phyloP scores from a whole-genome alignment of 2,797 vertebrate genomes.

The Parotocinclus haroldoi region DNA sequence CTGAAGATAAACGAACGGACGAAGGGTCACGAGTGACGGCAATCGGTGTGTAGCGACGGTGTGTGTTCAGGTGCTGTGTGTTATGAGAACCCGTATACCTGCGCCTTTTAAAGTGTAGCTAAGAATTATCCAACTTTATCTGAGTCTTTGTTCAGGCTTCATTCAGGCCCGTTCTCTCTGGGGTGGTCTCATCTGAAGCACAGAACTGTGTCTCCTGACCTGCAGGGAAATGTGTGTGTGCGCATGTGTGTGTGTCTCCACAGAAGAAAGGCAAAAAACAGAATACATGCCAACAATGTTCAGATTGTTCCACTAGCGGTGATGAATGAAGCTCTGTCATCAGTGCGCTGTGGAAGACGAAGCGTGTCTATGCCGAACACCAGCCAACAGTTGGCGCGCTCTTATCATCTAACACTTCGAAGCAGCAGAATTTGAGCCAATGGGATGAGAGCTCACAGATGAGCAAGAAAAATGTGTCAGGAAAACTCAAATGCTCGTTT shows the following conservation, averaged over 20 bases:
- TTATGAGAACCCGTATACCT: slow-evolving; percentile 40
- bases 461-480: background rate
- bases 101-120: slow-evolving; percentile 43
- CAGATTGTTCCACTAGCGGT: slow-evolving; percentile 46
- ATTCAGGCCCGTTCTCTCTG: slow-evolving; percentile 32
- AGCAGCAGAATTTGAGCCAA: background rate
- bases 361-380: slow-evolving; percentile 24
- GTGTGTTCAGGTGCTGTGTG: slow-evolving; percentile 18
- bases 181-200: slow-evolving; percentile 48
- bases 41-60: background rate
- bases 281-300: slow-evolving; percentile 45
- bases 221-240: slow-evolving; percentile 38
- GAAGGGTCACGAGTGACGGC: background rate
- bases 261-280: slow-evolving; percentile 40
- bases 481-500: background rate
- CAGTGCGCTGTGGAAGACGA: slow-evolving; percentile 22
- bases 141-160: slow-evolving; percentile 35
- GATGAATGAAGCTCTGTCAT: slow-evolving; percentile 43
- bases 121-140: slow-evolving; percentile 42
- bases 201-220: slow-evolving; percentile 42
- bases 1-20: too few relatives aligned
- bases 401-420: slow-evolving; percentile 31
- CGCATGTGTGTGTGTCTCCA: slow-evolving; percentile 16
- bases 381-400: slow-evolving; percentile 8
- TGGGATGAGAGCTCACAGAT: background rate